Percentiles rank a stretch among this genome's conserved stretches.
phyloP scores from a whole-genome alignment of 2,797 vertebrate genomes.

The Holocentrus rufus region DNA sequence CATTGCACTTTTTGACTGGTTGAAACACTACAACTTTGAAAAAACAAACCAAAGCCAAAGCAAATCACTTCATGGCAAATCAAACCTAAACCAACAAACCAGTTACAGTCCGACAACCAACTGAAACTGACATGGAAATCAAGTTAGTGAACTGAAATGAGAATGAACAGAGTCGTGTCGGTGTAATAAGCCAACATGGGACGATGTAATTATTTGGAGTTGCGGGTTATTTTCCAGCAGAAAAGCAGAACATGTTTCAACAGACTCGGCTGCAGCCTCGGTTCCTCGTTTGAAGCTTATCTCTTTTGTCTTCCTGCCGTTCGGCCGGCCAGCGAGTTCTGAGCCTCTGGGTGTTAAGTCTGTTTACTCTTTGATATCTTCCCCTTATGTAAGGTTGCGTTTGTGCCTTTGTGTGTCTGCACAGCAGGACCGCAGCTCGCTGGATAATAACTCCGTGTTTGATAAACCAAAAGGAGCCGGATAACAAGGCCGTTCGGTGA shows the following conservation, averaged over 20 bases:
- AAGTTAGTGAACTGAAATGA: background rate
- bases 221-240: background rate
- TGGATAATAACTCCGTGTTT: constrained; percentile 13
- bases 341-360: constrained; percentile 23
- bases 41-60: background rate
- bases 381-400: constrained; percentile 13
- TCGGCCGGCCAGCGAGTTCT: background rate
- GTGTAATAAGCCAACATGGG: background rate
- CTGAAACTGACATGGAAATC: background rate
- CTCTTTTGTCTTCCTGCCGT: constrained; percentile 22
- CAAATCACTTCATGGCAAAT: background rate
- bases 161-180: background rate
- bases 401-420: constrained; percentile 27
- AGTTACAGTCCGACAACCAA: background rate
- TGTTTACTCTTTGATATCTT: constrained; percentile 36
- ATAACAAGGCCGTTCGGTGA: constrained; percentile 38
- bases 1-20: too few species aligned
- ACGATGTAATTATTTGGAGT: background rate
- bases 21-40: too few species aligned
- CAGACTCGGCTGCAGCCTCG: constrained; percentile 10
- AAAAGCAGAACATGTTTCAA: background rate
- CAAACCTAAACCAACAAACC: background rate
- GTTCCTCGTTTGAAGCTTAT: constrained; percentile 24
- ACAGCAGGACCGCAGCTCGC: constrained; percentile 17
- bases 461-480: constrained; percentile 23